Conservation (phyloP, 2,888 invertebrate species). For the Sphaeridia pumilis region DNA sequence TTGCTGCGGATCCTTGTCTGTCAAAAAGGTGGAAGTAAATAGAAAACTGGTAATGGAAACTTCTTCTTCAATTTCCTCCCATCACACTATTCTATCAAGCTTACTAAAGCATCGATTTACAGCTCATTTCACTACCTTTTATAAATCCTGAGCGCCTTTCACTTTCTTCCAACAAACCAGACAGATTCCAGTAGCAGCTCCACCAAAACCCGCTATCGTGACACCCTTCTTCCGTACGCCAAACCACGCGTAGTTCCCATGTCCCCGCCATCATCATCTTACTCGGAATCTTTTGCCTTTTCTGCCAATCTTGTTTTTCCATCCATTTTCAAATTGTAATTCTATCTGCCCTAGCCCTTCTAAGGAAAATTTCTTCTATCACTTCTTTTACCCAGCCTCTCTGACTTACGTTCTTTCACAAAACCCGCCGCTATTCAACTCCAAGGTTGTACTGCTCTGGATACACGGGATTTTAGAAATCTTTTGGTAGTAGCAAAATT, state of each 20-base stretch:
- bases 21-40: too few species aligned
- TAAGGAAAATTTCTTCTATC: too few species aligned
- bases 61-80: too few species aligned
- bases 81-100: conserved; percentile 12
- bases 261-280: neutral
- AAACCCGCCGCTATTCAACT: too few species aligned
- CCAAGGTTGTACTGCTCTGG: too few species aligned
- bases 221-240: neutral
- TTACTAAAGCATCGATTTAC: conserved; percentile 13
- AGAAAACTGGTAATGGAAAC: too few species aligned
- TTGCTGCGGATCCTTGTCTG: too few species aligned
- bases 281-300: conserved; percentile 1
- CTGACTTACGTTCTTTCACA: too few species aligned
- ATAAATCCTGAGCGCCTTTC: too few species aligned
- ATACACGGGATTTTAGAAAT: too few species aligned
- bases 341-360: neutral
- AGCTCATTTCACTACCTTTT: conserved; percentile 16
- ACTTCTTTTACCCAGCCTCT: too few species aligned
- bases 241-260: neutral
- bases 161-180: neutral
- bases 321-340: conserved; percentile 2
- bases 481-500: too few species aligned
- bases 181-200: neutral
- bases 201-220: neutral
- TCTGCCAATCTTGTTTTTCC: neutral